Percentiles rank a stretch among this genome's conserved stretches.
These are phyloP conservation scores for Sus cebifrons DNA, from an alignment of 2,797 vertebrate species.

Conservation along the genomic window DNA sequence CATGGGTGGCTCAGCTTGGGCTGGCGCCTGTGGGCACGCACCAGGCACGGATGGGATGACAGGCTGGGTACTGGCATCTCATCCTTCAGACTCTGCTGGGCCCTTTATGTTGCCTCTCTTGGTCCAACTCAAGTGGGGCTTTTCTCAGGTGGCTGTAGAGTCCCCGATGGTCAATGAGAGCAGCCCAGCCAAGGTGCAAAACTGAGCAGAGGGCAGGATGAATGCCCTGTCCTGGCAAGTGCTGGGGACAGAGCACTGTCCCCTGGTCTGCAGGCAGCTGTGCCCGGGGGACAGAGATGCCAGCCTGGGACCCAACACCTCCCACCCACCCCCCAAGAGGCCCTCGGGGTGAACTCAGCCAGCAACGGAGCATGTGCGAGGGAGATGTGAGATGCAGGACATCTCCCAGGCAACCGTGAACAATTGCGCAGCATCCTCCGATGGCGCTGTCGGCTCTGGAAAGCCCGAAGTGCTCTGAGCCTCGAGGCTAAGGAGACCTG, in stretches of 20 bases:
- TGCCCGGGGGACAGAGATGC: neutral
- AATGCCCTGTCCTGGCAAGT: neutral
- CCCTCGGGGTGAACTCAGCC: neutral
- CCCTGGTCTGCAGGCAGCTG: neutral
- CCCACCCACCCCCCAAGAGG: too few species aligned
- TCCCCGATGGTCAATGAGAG: neutral
- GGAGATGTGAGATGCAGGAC: neutral
- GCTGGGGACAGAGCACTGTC: neutral
- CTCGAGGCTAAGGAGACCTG: neutral
- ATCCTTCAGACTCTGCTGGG: neutral
- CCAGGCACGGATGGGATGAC: neutral
- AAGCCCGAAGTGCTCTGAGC: neutral
- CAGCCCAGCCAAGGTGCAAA: neutral
- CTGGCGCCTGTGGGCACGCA: neutral
- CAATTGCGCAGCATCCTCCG: neutral
- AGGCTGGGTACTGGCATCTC: fast-evolving
- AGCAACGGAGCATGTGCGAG: neutral
- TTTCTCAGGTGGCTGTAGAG: neutral
- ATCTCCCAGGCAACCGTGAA: neutral
- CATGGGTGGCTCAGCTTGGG: neutral
- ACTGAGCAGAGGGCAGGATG: neutral
- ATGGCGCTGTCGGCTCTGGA: fast-evolving
- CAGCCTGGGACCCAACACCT: neutral
- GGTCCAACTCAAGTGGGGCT: neutral
- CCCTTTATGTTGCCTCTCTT: neutral